Conservation (phyloP, 2,113 vertebrate species). For the Phylloscopus whistleri region DNA sequence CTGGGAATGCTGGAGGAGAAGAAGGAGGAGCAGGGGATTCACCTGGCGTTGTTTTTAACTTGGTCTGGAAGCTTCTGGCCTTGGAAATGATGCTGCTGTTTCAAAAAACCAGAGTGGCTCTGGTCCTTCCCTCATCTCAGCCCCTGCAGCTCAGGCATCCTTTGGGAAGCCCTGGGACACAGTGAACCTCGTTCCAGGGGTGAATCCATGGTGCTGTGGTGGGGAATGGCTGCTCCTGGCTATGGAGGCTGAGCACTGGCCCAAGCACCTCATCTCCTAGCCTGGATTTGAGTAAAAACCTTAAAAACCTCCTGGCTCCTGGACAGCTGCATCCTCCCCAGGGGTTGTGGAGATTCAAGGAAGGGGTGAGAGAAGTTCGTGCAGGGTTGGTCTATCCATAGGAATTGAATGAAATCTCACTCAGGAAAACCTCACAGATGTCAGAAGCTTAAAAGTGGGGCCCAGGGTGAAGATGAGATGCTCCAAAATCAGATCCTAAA, state of each 20-base stretch:
- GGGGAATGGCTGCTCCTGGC: background rate
- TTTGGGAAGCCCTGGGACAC: background rate
- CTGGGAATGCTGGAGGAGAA: background rate
- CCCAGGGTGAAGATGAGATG: background rate
- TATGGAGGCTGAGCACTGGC: background rate
- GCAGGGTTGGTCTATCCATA: background rate
- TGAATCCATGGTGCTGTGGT: background rate
- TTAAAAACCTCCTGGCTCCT: background rate
- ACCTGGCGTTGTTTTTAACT: background rate
- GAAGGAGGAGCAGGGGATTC: background rate
- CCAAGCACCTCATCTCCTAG: background rate
- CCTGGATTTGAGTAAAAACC: background rate
- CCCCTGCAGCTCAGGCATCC: background rate
- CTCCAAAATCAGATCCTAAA: background rate
- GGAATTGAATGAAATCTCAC: background rate
- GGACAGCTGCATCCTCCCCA: background rate
- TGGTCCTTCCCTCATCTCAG: background rate
- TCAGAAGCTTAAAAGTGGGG: background rate
- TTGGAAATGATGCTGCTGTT: background rate
- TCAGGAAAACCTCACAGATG: background rate
- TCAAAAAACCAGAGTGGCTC: fast-evolving
- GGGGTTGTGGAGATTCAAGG: background rate
- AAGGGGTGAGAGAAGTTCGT: background rate
- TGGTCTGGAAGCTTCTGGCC: background rate
- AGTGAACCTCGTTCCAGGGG: background rate